Evolutionary conservation across 2,888 invertebrate genomes (phyloP).

Genomic region (Chalcosyrphus nemorum): DNA sequence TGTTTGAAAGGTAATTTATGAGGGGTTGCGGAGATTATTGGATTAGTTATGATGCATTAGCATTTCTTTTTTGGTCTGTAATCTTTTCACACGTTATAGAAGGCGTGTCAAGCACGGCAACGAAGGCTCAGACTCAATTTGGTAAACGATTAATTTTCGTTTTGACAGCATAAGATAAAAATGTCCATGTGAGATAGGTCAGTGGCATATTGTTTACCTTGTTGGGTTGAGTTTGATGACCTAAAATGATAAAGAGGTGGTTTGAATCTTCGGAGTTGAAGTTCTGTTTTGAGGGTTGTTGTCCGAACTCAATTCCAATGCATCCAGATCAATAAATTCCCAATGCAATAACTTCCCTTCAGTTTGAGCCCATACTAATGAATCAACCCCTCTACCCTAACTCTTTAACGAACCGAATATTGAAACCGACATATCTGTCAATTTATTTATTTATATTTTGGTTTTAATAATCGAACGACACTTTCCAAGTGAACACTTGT

Average conservation of each 20-base stretch:
- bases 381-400: too few relatives aligned
- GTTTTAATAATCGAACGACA: too few relatives aligned
- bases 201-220: slow-evolving; percentile 2
- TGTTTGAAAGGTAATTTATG: slow-evolving; percentile 25
- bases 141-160: slow-evolving; percentile 11
- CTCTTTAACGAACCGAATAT: too few relatives aligned
- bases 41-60: slow-evolving; percentile 25
- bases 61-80: neutral
- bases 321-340: too few relatives aligned
- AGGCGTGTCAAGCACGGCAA: neutral
- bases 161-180: slow-evolving; percentile 5
- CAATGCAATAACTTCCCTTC: too few relatives aligned
- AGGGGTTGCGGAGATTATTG: neutral
- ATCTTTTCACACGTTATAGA: neutral
- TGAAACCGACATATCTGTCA: too few relatives aligned
- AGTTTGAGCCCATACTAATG: too few relatives aligned
- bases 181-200: slow-evolving; percentile 27
- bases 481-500: too few relatives aligned
- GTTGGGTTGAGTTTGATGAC: slow-evolving; percentile 8
- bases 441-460: too few relatives aligned
- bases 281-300: too few relatives aligned
- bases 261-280: too few relatives aligned
- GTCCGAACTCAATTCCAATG: too few relatives aligned
- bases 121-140: neutral
- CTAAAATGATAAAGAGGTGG: neutral